Percentiles rank a stretch among this genome's conserved stretches.
Conservation (phyloP, 2,888 invertebrate species). For the Tenodera sinensis region DNA sequence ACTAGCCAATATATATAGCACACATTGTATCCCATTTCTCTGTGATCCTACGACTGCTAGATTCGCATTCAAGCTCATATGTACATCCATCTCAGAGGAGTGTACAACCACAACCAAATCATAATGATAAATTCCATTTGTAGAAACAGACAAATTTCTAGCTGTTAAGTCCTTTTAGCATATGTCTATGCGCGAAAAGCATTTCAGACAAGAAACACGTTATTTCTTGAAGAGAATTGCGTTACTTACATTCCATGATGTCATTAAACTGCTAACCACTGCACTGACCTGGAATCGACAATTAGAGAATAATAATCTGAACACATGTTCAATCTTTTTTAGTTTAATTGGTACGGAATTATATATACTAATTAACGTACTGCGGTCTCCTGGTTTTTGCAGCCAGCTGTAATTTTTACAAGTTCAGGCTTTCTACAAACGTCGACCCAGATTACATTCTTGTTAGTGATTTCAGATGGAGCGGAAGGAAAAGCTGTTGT, state of each 20-base stretch:
- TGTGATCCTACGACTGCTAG: too few species aligned
- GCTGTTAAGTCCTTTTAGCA: too few species aligned
- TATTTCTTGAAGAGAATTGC: too few species aligned
- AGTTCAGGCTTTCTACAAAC: not conserved
- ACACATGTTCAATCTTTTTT: not conserved
- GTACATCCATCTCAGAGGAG: too few species aligned
- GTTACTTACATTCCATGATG: not conserved
- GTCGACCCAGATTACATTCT: not conserved
- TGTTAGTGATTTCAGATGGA: not conserved
- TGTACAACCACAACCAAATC: too few species aligned
- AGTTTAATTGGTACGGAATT: not conserved
- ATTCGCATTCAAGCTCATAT: too few species aligned
- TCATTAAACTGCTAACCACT: not conserved
- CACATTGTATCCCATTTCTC: too few species aligned
- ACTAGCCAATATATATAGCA: too few species aligned
- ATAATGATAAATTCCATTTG: too few species aligned
- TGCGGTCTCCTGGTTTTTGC: not conserved
- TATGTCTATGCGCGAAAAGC: too few species aligned
- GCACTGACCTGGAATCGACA: not conserved
- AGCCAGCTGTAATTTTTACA: not conserved
- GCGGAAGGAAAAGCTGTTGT: not conserved
- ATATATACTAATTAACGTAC: not conserved
- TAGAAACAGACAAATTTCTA: too few species aligned
- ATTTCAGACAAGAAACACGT: too few species aligned
- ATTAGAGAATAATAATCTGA: not conserved